phyloP scores from a whole-genome alignment of 2,113 vertebrate species.

The Halcyon senegalensis region DNA sequence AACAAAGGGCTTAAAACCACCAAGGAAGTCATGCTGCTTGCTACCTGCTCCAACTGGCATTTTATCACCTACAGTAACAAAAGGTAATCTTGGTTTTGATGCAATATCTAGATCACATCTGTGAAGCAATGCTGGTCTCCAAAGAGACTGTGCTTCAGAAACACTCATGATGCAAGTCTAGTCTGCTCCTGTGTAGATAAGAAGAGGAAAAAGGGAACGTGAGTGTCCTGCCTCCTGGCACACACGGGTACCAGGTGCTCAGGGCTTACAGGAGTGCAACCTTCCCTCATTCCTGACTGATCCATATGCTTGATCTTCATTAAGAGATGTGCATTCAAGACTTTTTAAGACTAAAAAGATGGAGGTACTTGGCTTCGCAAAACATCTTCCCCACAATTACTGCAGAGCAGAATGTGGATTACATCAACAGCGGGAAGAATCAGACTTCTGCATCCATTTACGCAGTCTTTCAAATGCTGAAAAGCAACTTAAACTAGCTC shows the following conservation, averaged over 20 bases:
- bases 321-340: not conserved
- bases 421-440: not conserved
- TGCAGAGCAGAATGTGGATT: not conserved
- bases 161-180: not conserved
- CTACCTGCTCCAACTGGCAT: conserved; percentile 29
- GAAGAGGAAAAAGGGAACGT: not conserved
- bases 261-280: not conserved
- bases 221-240: not conserved
- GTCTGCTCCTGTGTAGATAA: not conserved
- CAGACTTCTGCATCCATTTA: not conserved
- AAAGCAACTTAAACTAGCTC: not conserved
- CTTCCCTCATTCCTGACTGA: not conserved
- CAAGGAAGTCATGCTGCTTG: not conserved
- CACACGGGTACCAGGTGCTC: not conserved
- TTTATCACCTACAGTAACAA: not conserved
- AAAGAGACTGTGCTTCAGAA: not conserved
- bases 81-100: not conserved
- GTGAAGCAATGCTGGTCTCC: not conserved
- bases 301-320: not conserved
- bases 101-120: not conserved
- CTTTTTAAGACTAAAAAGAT: not conserved
- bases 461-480: not conserved
- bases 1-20: not conserved
- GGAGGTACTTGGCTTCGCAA: not conserved
- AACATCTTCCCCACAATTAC: not conserved